Base-by-base conservation (phyloP, 1,140 invertebrate genomes). In the Papilio polyxenes region DNA sequence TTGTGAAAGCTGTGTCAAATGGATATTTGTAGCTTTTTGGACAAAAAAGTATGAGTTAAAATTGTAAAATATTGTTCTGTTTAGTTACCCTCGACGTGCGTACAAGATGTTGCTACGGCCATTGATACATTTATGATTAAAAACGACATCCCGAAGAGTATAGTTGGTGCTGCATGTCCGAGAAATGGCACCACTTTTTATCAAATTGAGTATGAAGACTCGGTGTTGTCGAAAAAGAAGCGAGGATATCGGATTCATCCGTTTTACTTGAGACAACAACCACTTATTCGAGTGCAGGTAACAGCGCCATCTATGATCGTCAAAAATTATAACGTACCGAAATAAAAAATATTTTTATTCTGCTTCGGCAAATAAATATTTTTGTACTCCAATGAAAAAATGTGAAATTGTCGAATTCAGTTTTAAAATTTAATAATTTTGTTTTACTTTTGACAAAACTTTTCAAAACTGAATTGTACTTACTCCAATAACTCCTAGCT, bases 161-260 rank as follows among this genome's bases (percentile, higher is more conserved):
- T 95, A 77, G 84, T 94, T 8, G 90, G 92, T 10, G 83, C 88
- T 5, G 92, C 92, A 75, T 95, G 94, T 86, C 85, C 89, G 3
- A 85, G 90, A 31, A 92, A 92, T 48, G 89, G 86, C 20, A 91
- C 89, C 0, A 82, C 85, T 8, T 92, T 84, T 78, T 48, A 85
- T 0, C 90, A 94, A 85, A 56, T 89, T 1, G 89, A 90, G n/a
- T 94, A 91, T 53, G 94, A 95, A 82, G 94, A 94, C 84, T 93
- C 89, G 44, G 91, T 94, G 15, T 76, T 92, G 40, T 90, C 93
- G 0, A 87, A 88, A n/a, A 82, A 89, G 53, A 89, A 89, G 69
- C 90, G 89, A 49, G 81, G 84, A 7, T 95, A 95, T 82, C 88
- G 93, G 1, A 94, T 95, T 80, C 94, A 95, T 88, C 93, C 94